Conservation (phyloP, 2,113 vertebrate species). For the Protobothrops flavoviridis region DNA sequence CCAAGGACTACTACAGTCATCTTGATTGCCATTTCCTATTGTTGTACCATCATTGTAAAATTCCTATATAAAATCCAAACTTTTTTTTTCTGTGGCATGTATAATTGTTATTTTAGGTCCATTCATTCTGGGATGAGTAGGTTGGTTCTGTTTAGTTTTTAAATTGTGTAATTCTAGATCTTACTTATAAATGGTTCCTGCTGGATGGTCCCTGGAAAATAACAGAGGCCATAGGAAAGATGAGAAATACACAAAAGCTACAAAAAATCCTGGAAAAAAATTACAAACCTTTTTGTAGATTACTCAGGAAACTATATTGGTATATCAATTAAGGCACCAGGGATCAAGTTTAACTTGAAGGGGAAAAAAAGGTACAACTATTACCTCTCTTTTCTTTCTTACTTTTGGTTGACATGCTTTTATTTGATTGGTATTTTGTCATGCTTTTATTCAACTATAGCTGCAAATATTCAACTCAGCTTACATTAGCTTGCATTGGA, state of each 20-base stretch:
- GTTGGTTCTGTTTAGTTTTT: not conserved
- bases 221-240: not conserved
- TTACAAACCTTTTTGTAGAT: not conserved
- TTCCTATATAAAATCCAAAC: not conserved
- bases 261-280: not conserved
- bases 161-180: not conserved
- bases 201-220: not conserved
- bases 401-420: not conserved
- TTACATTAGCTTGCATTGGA: not conserved
- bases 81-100: not conserved
- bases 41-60: not conserved
- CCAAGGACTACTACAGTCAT: not conserved
- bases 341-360: not conserved
- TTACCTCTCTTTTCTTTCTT: not conserved
- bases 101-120: not conserved
- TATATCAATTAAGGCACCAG: not conserved
- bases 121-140: not conserved
- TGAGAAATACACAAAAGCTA: not conserved
- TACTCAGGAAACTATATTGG: not conserved
- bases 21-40: not conserved
- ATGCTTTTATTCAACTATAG: not conserved
- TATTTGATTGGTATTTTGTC: not conserved
- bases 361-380: not conserved
- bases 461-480: not conserved
- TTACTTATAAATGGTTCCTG: not conserved